Evolutionary conservation across 2,113 vertebrate genomes (phyloP).

Genomic region (Tautogolabrus adspersus): DNA sequence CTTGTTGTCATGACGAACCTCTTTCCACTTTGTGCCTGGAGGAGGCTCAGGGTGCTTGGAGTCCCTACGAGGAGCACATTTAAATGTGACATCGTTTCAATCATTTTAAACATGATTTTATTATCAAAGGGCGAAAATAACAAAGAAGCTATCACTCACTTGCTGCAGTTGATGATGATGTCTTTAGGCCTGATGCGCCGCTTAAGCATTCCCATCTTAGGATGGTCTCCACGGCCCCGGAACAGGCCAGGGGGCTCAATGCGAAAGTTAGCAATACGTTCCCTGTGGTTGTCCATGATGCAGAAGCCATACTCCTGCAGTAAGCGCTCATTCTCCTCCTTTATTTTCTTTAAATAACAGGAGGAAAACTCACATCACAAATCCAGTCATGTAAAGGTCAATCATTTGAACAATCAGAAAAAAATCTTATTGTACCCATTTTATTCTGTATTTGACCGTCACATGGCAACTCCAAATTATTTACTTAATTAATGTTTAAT

Average conservation of each 20-base stretch:
- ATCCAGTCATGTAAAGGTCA: neutral
- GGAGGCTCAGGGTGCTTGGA: constrained; percentile 92
- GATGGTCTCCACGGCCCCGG: constrained; percentile 96
- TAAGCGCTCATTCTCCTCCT: constrained; percentile 92
- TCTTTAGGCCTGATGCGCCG: constrained; percentile 93
- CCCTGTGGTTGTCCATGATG: constrained; percentile 97
- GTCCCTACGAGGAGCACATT: constrained; percentile 82
- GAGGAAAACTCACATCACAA: neutral
- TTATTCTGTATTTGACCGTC: too few species aligned
- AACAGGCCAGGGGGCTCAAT: constrained; percentile 98
- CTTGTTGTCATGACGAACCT: constrained; percentile 96
- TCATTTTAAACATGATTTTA: neutral
- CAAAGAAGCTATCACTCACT: constrained; percentile 80
- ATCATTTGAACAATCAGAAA: neutral
- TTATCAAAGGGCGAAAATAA: too few species aligned
- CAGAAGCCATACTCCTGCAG: constrained; percentile 96
- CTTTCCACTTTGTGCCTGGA: constrained; percentile 96
- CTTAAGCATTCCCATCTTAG: constrained; percentile 99
- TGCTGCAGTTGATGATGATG: constrained; percentile 99
- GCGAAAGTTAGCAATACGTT: constrained; percentile 97
- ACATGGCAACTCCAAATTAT: too few species aligned
- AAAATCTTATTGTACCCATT: too few species aligned
- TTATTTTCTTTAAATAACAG: constrained; percentile 88
- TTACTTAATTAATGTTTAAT: too few species aligned
- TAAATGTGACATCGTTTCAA: neutral